A percentile compares a stretch with the other conserved stretches of the same genome.
Conservation (phyloP, 2,113 vertebrate species). For the Phrynocephalus versicolor region DNA sequence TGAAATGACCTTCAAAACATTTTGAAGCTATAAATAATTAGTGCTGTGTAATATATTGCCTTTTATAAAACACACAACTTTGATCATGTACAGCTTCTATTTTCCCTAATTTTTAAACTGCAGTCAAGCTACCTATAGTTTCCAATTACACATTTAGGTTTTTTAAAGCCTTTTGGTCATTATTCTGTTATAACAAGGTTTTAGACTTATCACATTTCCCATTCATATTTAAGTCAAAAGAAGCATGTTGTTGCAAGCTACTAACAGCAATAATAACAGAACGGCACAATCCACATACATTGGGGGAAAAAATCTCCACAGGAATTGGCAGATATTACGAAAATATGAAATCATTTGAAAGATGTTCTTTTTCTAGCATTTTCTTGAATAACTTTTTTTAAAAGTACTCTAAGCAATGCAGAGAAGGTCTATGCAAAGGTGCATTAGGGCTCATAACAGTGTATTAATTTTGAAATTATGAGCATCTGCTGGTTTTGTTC, state of each 20-base stretch:
- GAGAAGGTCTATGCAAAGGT: neutral
- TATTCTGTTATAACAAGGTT: no score
- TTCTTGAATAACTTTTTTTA: neutral
- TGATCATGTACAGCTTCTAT: no score
- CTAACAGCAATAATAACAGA: neutral
- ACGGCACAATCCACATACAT: neutral
- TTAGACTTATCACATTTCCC: neutral
- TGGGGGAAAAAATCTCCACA: neutral
- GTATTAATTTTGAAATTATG: constrained; percentile 4
- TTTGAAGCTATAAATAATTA: neutral
- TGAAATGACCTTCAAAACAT: neutral
- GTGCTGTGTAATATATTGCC: neutral
- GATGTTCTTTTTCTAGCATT: neutral
- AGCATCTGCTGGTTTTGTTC: neutral
- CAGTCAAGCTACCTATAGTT: no score
- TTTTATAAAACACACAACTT: no score
- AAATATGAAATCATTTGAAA: neutral
- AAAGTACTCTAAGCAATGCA: neutral
- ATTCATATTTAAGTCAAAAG: neutral
- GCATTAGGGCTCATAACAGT: neutral
- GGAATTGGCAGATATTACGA: neutral
- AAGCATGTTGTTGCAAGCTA: neutral
- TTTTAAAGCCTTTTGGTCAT: neutral
- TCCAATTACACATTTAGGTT: no score
- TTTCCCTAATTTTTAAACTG: no score